phyloP scores from a whole-genome alignment of 2,113 vertebrate genomes.

The Phrynocephalus versicolor region DNA sequence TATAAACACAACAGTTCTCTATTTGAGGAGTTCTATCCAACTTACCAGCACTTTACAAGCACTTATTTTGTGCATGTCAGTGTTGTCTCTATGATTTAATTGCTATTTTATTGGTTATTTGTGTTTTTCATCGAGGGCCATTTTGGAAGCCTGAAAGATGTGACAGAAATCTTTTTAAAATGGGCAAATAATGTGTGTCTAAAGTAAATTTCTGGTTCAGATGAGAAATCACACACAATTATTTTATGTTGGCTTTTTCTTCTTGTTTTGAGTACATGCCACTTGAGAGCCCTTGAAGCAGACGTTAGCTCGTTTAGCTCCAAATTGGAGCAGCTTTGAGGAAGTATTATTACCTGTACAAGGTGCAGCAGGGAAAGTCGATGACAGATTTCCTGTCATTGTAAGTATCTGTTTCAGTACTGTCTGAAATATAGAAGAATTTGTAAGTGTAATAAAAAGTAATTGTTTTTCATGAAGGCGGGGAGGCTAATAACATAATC shows the following conservation, averaged over 20 bases:
- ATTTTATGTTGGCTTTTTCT: neutral
- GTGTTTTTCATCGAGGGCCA: neutral
- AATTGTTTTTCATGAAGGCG: slow-evolving; percentile 11
- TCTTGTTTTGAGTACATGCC: neutral
- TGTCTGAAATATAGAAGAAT: slow-evolving; percentile 5
- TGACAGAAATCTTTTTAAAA: neutral
- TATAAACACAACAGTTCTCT: too few species aligned
- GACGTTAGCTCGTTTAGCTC: neutral
- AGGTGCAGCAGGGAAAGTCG: neutral
- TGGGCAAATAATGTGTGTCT: neutral
- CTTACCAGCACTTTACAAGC: too few species aligned
- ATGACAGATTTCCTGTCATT: neutral
- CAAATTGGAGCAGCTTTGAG: neutral
- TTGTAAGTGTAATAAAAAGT: slow-evolving; percentile 12
- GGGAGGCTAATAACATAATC: slow-evolving; percentile 28
- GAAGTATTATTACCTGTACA: neutral
- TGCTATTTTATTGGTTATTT: neutral
- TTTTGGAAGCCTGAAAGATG: neutral
- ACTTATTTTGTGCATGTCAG: neutral
- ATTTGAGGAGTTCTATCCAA: too few species aligned
- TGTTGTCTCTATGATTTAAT: neutral
- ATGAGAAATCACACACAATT: neutral
- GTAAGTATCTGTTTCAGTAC: neutral
- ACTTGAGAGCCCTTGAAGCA: neutral
- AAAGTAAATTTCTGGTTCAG: neutral